These are phyloP conservation scores for Pantherophis guttatus DNA, from an alignment of 2,113 vertebrate genomes.

Conservation along the genomic window DNA sequence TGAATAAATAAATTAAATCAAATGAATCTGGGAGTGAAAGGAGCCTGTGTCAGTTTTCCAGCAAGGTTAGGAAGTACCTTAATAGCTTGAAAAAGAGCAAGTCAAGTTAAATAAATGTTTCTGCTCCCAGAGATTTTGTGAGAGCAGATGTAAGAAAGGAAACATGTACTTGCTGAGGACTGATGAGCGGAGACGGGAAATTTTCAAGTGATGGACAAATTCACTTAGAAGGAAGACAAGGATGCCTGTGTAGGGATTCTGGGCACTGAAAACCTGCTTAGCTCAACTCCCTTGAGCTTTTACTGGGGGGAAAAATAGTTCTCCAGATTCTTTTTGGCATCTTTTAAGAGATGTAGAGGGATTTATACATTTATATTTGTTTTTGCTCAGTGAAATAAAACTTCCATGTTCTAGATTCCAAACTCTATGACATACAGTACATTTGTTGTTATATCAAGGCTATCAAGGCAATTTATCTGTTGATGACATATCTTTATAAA, in stretches of 20 bases:
- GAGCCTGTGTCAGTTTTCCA: not conserved
- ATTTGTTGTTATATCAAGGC: not conserved
- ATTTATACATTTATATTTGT: not conserved
- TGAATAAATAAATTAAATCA: not conserved
- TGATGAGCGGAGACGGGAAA: not conserved
- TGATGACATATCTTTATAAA: not conserved
- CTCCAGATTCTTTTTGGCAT: not conserved
- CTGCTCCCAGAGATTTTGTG: not conserved
- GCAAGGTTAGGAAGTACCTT: not conserved
- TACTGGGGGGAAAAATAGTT: not conserved
- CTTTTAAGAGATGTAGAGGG: not conserved
- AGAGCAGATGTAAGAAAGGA: not conserved
- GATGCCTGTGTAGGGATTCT: not conserved
- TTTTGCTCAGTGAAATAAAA: not conserved
- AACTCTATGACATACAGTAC: not conserved
- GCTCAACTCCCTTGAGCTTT: not conserved
- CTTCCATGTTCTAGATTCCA: not conserved
- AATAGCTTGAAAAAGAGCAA: not conserved
- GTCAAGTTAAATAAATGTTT: not conserved
- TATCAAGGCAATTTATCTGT: not conserved
- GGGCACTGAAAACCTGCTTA: not conserved
- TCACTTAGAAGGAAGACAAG: not conserved
- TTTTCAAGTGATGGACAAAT: not conserved
- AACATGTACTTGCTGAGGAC: not conserved
- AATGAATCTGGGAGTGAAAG: not conserved